Evolutionary conservation across 2,888 invertebrate genomes (phyloP).

Genomic region (Melinaea menophilus): DNA sequence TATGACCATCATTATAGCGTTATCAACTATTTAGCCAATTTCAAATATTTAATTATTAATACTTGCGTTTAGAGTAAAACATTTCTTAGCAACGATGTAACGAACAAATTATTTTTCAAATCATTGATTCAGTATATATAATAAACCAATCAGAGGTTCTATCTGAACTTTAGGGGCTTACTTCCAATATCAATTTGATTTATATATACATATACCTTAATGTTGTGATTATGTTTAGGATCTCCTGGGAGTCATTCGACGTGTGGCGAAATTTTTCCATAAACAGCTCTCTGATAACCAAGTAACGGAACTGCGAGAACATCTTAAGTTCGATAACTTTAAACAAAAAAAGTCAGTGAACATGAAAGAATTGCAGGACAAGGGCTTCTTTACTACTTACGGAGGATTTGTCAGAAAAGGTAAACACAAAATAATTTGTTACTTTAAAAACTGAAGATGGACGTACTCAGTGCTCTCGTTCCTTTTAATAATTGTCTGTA

Average conservation of each 20-base stretch:
- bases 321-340: slow-evolving; percentile 85
- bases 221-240: slow-evolving; percentile 54
- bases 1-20: too few species aligned
- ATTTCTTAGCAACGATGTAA: too few species aligned
- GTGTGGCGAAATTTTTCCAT: slow-evolving; percentile 74
- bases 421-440: background rate
- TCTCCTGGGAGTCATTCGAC: slow-evolving; percentile 63
- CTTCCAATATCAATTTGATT: background rate
- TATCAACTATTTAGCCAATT: too few species aligned
- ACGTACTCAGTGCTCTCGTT: too few species aligned
- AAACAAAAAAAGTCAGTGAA: slow-evolving; percentile 82
- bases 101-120: too few species aligned
- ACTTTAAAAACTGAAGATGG: background rate
- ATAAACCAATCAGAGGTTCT: too few species aligned
- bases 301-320: slow-evolving; percentile 74
- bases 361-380: slow-evolving; percentile 37
- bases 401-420: slow-evolving; percentile 19
- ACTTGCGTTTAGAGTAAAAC: too few species aligned
- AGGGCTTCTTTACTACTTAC: slow-evolving; percentile 6
- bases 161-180: too few species aligned
- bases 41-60: too few species aligned
- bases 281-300: slow-evolving; percentile 70
- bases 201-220: too few species aligned
- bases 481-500: too few species aligned
- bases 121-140: too few species aligned